Percentiles rank a stretch among this genome's conserved stretches.
These are phyloP conservation scores for Troglohyphantes excavatus DNA, from an alignment of 2,888 invertebrate genomes.

Conservation along the genomic window DNA sequence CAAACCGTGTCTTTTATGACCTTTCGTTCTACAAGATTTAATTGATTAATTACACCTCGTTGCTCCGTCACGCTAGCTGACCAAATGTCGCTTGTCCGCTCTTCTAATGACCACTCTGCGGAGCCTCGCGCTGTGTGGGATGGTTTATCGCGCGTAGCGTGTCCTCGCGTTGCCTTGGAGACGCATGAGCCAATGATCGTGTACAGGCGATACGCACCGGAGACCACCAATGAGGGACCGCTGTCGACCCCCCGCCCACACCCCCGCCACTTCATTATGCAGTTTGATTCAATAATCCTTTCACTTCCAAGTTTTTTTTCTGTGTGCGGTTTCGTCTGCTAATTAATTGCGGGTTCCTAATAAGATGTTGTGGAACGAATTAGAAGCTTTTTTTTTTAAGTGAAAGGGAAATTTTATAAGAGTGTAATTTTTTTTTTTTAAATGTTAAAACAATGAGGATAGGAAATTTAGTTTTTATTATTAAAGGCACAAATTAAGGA, in stretches of 20 bases:
- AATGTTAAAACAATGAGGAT: too few species aligned
- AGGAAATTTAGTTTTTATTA: too few species aligned
- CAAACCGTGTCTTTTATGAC: conserved; percentile 28
- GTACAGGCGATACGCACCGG: conserved; percentile 67
- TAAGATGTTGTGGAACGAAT: conserved; percentile 1
- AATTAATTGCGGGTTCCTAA: neutral
- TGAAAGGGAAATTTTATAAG: too few species aligned
- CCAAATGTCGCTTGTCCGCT: conserved; percentile 16
- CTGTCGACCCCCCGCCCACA: conserved; percentile 27
- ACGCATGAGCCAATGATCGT: conserved; percentile 72
- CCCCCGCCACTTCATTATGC: conserved; percentile 60
- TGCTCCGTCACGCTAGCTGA: conserved; percentile 32
- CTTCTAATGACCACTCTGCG: conserved; percentile 13
- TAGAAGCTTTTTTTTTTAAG: neutral
- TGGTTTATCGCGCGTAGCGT: conserved; percentile 38
- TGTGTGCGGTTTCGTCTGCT: neutral
- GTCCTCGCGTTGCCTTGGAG: conserved; percentile 49
- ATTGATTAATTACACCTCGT: conserved; percentile 66
- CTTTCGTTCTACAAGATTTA: conserved; percentile 66
- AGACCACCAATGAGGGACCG: conserved; percentile 61
- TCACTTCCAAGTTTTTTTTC: neutral
- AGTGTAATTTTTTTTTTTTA: too few species aligned
- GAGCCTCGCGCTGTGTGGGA: neutral
- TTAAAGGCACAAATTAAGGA: too few species aligned
- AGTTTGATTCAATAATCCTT: conserved; percentile 49